Percentiles rank a stretch among this genome's conserved stretches.
Conservation (phyloP, 2,888 invertebrate genomes). For the Cyclophora punctaria region DNA sequence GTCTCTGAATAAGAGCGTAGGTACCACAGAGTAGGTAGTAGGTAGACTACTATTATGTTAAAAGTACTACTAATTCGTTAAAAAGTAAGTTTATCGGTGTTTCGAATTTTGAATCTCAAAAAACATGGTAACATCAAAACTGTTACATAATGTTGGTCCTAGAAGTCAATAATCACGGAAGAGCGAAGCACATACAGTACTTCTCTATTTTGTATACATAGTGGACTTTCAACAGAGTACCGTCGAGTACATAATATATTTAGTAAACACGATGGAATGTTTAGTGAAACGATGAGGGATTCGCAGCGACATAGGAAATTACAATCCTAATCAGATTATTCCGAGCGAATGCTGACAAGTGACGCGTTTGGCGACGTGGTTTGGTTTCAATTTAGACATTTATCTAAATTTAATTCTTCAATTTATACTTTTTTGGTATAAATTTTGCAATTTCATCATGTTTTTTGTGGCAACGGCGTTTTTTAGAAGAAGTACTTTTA, state of each 20-base stretch:
- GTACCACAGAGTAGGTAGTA: no score
- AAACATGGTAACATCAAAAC: no score
- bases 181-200: no score
- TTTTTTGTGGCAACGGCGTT: not conserved
- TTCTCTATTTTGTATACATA: no score
- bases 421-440: constrained; percentile 1
- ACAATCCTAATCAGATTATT: constrained; percentile 62
- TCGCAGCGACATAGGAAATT: constrained; percentile 55
- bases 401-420: constrained; percentile 16
- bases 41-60: no score
- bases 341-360: constrained; percentile 44
- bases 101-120: no score
- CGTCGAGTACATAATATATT: not conserved
- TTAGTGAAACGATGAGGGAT: constrained; percentile 29
- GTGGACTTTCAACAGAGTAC: no score
- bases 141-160: no score
- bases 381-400: constrained; percentile 20
- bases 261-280: constrained; percentile 18
- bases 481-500: not conserved
- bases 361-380: constrained; percentile 26
- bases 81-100: no score
- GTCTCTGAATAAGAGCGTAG: no score
- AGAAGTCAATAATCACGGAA: no score
- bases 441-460: not conserved
- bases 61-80: no score